phyloP scores from a whole-genome alignment of 1,140 invertebrate species.

The Drosophila sproati region DNA sequence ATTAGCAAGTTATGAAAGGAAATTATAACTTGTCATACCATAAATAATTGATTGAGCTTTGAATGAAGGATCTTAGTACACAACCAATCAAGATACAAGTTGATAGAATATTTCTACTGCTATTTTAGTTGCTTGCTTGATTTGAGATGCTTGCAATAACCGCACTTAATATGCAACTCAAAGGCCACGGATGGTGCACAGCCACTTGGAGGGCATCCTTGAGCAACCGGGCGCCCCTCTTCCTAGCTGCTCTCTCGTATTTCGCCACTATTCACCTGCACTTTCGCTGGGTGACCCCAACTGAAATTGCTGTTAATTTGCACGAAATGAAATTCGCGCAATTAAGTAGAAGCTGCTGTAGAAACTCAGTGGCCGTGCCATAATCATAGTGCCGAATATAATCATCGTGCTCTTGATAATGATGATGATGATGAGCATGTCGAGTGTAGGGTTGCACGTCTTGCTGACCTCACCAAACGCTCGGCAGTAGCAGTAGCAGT shows the following conservation, averaged over 20 bases:
- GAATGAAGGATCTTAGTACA: too few species aligned
- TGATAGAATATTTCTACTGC: not conserved
- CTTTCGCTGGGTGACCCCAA: conserved; percentile 55
- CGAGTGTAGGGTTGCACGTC: not conserved
- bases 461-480: conserved; percentile 27
- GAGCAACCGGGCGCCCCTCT: not conserved
- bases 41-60: too few species aligned
- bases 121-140: not conserved
- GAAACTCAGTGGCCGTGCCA: conserved; percentile 21
- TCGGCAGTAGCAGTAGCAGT: not conserved
- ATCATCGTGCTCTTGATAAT: conserved; percentile 35
- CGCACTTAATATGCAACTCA: conserved; percentile 22
- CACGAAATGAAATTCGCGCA: conserved; percentile 83
- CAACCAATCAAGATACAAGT: not conserved
- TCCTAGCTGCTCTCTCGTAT: not conserved
- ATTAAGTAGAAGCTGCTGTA: conserved; percentile 61
- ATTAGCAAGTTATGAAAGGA: not conserved
- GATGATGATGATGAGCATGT: conserved; percentile 21
- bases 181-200: conserved; percentile 14
- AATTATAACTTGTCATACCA: not conserved
- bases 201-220: conserved; percentile 31
- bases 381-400: conserved; percentile 35
- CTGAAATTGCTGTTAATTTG: conserved; percentile 82
- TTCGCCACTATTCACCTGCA: conserved; percentile 42
- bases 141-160: conserved; percentile 2